Conservation (phyloP, 1,140 invertebrate genomes). For the Tribolium castaneum region DNA sequence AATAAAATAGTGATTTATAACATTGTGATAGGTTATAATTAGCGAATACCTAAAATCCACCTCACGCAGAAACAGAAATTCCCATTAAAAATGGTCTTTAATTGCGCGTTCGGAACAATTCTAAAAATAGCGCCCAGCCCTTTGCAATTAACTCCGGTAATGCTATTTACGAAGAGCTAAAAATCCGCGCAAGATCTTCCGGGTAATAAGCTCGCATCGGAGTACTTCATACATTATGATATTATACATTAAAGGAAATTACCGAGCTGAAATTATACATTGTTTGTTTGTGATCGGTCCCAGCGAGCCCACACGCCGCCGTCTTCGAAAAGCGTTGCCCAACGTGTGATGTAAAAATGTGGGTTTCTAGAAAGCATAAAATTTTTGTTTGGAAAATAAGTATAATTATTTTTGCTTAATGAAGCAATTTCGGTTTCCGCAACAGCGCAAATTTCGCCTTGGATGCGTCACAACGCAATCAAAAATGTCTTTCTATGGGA, state of each 20-base stretch:
- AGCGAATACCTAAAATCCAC: conserved; percentile 15
- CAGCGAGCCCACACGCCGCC: background rate
- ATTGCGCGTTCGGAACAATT: conserved; percentile 20
- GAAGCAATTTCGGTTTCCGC: conserved; percentile 26
- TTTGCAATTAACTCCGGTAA: conserved; percentile 51
- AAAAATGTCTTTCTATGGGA: background rate
- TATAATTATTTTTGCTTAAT: conserved; percentile 38
- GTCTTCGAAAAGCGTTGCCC: background rate
- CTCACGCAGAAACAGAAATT: conserved; percentile 25
- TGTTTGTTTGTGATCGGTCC: conserved; percentile 22
- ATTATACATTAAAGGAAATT: conserved; percentile 49
- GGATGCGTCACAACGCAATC: background rate
- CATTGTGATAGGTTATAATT: conserved; percentile 23
- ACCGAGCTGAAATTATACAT: conserved; percentile 32
- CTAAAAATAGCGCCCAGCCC: conserved; percentile 48
- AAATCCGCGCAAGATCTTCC: conserved; percentile 45
- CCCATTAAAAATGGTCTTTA: conserved; percentile 11
- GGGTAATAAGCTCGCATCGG: conserved; percentile 46
- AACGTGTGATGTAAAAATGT: conserved; percentile 38
- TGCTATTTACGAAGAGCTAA: conserved; percentile 44
- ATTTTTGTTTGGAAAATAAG: conserved; percentile 42
- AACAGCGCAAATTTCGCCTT: background rate
- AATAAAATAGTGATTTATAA: conserved; percentile 19
- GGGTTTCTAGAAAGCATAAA: conserved; percentile 40
- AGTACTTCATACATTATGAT: conserved; percentile 44